A percentile compares a stretch with the other conserved stretches of the same genome.
phyloP scores from a whole-genome alignment of 1,140 invertebrate genomes.

The Cephus cinctus region DNA sequence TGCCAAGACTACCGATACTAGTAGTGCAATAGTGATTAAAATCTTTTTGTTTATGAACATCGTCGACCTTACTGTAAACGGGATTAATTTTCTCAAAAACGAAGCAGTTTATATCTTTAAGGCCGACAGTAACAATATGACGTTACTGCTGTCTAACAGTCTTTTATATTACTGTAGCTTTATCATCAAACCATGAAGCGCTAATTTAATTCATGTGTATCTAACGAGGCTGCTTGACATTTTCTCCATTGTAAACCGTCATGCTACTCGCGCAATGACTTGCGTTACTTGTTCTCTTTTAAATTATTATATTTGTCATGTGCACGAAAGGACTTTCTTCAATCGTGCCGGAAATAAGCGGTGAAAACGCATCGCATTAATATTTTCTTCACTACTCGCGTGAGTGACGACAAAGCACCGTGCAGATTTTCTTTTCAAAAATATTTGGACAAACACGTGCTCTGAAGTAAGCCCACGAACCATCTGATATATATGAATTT shows the following conservation, averaged over 20 bases:
- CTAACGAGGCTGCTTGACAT: constrained; percentile 19
- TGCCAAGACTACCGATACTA: constrained; percentile 21
- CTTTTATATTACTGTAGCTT: constrained; percentile 11
- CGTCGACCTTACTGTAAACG: too few relatives aligned
- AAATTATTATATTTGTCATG: too few relatives aligned
- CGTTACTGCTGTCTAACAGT: constrained; percentile 6
- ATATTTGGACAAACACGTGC: too few relatives aligned
- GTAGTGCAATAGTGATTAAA: constrained; percentile 24
- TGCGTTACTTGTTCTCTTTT: not conserved
- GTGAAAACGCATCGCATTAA: constrained; percentile 29
- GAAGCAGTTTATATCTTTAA: too few relatives aligned
- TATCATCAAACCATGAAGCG: constrained; percentile 23
- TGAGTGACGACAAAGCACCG: too few relatives aligned
- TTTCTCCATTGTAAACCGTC: constrained; percentile 35
- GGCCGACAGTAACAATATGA: too few relatives aligned
- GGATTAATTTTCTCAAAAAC: too few relatives aligned
- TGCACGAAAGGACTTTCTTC: constrained; percentile 19
- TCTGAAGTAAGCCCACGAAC: too few relatives aligned
- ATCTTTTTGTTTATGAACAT: too few relatives aligned
- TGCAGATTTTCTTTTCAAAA: too few relatives aligned
- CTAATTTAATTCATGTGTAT: constrained; percentile 21
- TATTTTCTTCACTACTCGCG: too few relatives aligned
- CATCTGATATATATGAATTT: too few relatives aligned
- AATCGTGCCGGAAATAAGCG: constrained; percentile 37
- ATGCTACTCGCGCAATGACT: constrained; percentile 6